Evolutionary conservation across 1,140 invertebrate genomes (phyloP), one percentile per base, ranked within the genome.

Genomic region (Drosophila bocqueti): DNA sequence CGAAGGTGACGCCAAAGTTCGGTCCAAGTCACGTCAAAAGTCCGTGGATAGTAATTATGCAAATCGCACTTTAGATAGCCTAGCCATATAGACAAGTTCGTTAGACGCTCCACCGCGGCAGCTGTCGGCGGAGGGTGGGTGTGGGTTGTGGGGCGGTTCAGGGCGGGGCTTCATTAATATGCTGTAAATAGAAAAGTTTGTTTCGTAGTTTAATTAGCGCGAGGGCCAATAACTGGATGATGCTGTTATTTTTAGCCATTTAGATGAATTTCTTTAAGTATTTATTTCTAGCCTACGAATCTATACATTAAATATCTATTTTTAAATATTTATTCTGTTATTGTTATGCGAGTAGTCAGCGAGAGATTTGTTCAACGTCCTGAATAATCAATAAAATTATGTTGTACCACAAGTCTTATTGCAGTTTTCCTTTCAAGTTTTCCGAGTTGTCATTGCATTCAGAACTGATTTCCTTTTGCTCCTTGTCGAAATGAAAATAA

Each of bases 211-310:
- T 89, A 89, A 84, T 84, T 81, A 89, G 58, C 65, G 55, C 36
- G 66, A 61, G 49, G 65, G 43, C 49, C 42, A 45, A 64, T 47
- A 62, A 49, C 43, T 59, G 47, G 31, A 68, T 63, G 57, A 76
- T 71, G 78, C 79, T 73, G 75, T 85, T 90, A 77, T 72, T 47
- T 76, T 81, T 90, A 90, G 85, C 86, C 85, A 90, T 90, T 90
- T 79, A 90, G 68, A 29, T 42, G 67, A 85, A 69, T 81, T 87
- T 67, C 38, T 50, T 71, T 63, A 84, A 76, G 50, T 84, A 90
- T 89, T 81, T 87, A 86, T 76, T 80, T 54, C 34, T 80, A 74
- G 47, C 42, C 59, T 62, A 55, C 38, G 49, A 40, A 31, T 50
- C 43, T 64, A 54, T 15, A 49, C 24, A 29, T 66, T 66, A 54